Evolutionary conservation across 2,797 vertebrate species (phyloP), one percentile per base, ranked within the genome.

Genomic region (Pelochelys cantorii): DNA sequence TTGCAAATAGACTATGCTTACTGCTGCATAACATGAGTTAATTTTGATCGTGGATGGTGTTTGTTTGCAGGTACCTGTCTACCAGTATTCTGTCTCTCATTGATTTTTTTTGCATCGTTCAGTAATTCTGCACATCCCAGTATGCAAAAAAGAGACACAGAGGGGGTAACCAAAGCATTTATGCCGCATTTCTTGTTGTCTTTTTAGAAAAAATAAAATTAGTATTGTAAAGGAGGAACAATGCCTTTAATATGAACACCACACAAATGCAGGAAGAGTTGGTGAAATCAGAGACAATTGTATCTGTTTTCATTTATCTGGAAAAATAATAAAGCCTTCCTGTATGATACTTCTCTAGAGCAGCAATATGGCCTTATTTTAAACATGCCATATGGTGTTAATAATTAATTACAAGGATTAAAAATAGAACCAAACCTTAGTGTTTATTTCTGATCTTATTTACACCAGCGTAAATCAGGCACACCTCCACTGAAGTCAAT

Each of bases 401-500:
- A 96, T 97, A 80, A 97, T 96, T 96, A 93, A 96, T 83, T 65
- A 91, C 81, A 85, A 82, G 42, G 81, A 85, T 93, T 96, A 96
- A 95, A 96, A 95, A 95, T 96, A 95, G 96, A 89, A 94, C 52
- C 79, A 94, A 92, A 94, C 95, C 86, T 55, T 91, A 94, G 95
- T 57, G 96, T 94, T 86, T 89, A 86, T 83, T 87, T 54, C 54
- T 86, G 48, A 8, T 75, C 71, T 48, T 11, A 12, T 3, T 75
- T 48, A 75, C 2, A 5, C 77, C 81, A 87, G 34, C 79, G 34
- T 91, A 80, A 94, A 91, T 94, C 56, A 7, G 23, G 29, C 75
- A 15, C 88, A 34, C 34, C 53, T 93, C 68, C 0, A 1, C 88
- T 71, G 3, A 20, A 79, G 71, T 42, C 54, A 25, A 31, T 1